phyloP scores from a whole-genome alignment of 2,888 invertebrate genomes.

The Eristalis pertinax region DNA sequence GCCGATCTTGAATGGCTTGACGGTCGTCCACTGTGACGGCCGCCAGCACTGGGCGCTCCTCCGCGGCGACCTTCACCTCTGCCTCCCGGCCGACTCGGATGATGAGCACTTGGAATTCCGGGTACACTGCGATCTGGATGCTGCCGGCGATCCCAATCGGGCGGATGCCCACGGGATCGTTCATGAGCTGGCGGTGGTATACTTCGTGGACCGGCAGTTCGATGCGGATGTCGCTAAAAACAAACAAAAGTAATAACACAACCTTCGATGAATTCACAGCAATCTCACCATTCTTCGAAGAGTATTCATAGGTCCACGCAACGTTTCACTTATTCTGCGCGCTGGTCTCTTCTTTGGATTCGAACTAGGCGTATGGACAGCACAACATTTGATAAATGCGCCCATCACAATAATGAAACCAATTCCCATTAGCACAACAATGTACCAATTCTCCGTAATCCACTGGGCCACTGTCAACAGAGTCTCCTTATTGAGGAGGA shows the following conservation, averaged over 20 bases:
- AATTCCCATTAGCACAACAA: conserved; percentile 94
- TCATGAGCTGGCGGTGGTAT: conserved; percentile 83
- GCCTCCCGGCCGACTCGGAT: conserved; percentile 77
- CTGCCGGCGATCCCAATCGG: conserved; percentile 80
- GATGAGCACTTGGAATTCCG: conserved; percentile 46
- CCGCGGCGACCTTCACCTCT: conserved; percentile 75
- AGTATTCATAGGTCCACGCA: conserved; percentile 95
- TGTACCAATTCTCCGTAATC: conserved; percentile 98
- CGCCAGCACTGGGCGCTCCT: conserved; percentile 74
- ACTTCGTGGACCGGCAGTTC: conserved; percentile 80
- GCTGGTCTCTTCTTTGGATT: conserved; percentile 99
- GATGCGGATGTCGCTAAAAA: conserved; percentile 81
- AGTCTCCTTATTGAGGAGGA: conserved; percentile 95
- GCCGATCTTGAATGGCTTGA: conserved; percentile 75
- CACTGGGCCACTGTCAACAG: conserved; percentile 93
- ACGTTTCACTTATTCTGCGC: conserved; percentile 94
- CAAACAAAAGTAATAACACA: neutral
- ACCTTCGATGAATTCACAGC: neutral
- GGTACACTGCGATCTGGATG: conserved; percentile 72
- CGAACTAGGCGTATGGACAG: conserved; percentile 99
- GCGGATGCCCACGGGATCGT: conserved; percentile 76
- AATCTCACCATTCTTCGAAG: conserved; percentile 90
- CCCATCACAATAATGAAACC: conserved; percentile 98
- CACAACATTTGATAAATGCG: conserved; percentile 99
- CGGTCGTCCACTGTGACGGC: conserved; percentile 78